A percentile compares a stretch with the other conserved stretches of the same genome.
These are phyloP conservation scores for Empis stercorea DNA, from an alignment of 2,888 invertebrate species.

Conservation along the genomic window DNA sequence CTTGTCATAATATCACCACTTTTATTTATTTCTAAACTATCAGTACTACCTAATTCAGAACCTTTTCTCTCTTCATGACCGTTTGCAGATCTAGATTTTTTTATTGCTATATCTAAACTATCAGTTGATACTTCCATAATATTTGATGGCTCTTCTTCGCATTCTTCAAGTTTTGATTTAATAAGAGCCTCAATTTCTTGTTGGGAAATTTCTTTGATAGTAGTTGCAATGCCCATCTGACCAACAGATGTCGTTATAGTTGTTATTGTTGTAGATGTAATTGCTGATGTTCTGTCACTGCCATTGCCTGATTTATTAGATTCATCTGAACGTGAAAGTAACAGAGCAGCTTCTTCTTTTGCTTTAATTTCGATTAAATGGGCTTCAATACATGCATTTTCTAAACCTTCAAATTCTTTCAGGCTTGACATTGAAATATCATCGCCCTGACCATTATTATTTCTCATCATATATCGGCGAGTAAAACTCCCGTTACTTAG, in stretches of 20 bases:
- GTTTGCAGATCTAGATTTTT: slow-evolving; percentile 23
- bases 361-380: slow-evolving; percentile 71
- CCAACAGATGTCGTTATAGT: slow-evolving; percentile 22
- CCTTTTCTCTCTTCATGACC: slow-evolving; percentile 32
- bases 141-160: slow-evolving; percentile 30
- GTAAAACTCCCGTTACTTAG: slow-evolving; percentile 69
- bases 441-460: slow-evolving; percentile 66
- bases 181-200: slow-evolving; percentile 29
- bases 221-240: slow-evolving; percentile 15
- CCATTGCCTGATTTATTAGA: slow-evolving; percentile 33
- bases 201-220: slow-evolving; percentile 14
- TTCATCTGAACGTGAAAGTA: slow-evolving; percentile 42
- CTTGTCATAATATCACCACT: slow-evolving; percentile 43
- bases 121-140: slow-evolving; percentile 49
- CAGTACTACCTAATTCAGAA: slow-evolving; percentile 47
- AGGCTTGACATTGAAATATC: slow-evolving; percentile 76
- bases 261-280: slow-evolving; percentile 20
- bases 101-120: slow-evolving; percentile 39
- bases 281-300: slow-evolving; percentile 15
- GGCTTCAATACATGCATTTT: slow-evolving; percentile 75
- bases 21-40: slow-evolving; percentile 52
- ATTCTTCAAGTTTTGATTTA: slow-evolving; percentile 33
- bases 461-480: slow-evolving; percentile 53
- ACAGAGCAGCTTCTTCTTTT: slow-evolving; percentile 69
- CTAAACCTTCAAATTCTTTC: slow-evolving; percentile 85